A percentile compares a stretch with the other conserved stretches of the same genome.
Conservation (phyloP, 1,140 invertebrate genomes). For the Drosophila prosaltans region DNA sequence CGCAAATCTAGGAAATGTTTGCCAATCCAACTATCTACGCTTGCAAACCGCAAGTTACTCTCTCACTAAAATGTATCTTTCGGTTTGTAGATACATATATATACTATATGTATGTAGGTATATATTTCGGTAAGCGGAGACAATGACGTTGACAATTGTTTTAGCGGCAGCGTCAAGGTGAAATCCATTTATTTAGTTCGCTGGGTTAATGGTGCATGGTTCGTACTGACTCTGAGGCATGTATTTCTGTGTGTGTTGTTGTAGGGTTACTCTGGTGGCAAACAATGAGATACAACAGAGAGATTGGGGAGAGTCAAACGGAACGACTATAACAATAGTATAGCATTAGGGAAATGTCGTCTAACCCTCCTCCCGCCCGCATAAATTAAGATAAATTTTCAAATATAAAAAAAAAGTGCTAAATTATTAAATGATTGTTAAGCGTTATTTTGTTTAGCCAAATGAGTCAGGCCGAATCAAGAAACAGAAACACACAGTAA, state of each 20-base stretch:
- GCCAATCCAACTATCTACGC: conserved; percentile 10
- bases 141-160: conserved; percentile 72
- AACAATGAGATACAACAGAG: conserved; percentile 32
- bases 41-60: conserved; percentile 49
- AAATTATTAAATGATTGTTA: conserved; percentile 79
- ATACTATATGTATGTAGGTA: not conserved
- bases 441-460: conserved; percentile 53
- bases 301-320: conserved; percentile 10
- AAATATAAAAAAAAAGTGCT: conserved; percentile 53
- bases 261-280: conserved; percentile 13
- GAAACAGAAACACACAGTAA: conserved; percentile 10
- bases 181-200: conserved; percentile 72
- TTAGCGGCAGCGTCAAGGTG: conserved; percentile 69
- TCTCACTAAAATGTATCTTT: conserved; percentile 27
- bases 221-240: not conserved
- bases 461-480: conserved; percentile 44
- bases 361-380: conserved; percentile 29
- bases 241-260: not conserved
- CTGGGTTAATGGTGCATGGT: conserved; percentile 68
- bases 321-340: conserved; percentile 28
- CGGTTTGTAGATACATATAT: not conserved
- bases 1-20: conserved; percentile 27
- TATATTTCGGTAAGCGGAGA: conserved; percentile 56
- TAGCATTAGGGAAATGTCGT: conserved; percentile 23
- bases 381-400: conserved; percentile 70